These are phyloP conservation scores for Elachura formosa DNA, from an alignment of 2,113 vertebrate genomes.

Conservation along the genomic window DNA sequence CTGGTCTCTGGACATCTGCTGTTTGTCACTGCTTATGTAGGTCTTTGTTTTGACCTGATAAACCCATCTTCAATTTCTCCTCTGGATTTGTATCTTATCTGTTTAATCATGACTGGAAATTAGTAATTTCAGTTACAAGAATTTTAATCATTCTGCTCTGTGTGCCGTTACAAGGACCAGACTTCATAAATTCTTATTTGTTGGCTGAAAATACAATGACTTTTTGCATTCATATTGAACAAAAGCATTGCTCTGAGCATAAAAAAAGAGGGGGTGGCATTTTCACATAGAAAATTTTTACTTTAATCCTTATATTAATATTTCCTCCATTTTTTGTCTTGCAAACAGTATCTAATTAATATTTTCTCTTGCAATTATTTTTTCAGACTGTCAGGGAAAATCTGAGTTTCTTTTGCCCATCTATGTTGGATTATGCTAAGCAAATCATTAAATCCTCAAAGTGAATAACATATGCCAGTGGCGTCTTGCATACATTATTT, in stretches of 20 bases:
- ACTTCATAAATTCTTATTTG: background rate
- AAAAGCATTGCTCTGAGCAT: background rate
- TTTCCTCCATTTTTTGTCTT: background rate
- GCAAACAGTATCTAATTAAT: background rate
- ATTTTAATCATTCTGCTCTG: background rate
- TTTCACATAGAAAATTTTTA: background rate
- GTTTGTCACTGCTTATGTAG: background rate
- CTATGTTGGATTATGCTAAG: background rate
- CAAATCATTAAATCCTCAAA: background rate
- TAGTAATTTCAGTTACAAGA: background rate
- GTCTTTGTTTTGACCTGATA: background rate
- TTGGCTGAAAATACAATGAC: background rate
- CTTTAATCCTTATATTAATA: background rate
- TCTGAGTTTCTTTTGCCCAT: background rate
- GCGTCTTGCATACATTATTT: background rate
- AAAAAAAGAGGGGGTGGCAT: fast-evolving
- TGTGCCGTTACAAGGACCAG: background rate
- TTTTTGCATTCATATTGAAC: background rate
- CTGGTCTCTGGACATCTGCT: background rate
- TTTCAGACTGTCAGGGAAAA: background rate
- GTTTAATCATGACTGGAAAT: background rate
- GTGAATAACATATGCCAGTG: background rate
- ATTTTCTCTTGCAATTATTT: background rate
- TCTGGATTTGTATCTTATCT: background rate
- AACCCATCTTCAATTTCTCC: background rate